A percentile compares a stretch with the other conserved stretches of the same genome.
Conservation (phyloP, 2,113 vertebrate genomes). For the Panurus biarmicus region DNA sequence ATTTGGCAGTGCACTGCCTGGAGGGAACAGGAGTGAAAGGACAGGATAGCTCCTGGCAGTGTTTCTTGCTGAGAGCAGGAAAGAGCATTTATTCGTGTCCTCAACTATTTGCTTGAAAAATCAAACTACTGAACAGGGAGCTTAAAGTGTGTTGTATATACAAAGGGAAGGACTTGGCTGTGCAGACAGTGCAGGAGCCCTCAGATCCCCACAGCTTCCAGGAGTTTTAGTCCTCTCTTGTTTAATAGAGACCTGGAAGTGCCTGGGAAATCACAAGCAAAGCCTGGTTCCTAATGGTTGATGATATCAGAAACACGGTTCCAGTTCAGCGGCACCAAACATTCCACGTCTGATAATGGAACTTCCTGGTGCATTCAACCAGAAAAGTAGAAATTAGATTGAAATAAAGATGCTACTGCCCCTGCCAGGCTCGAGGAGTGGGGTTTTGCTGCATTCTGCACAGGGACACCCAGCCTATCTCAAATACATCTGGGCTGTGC, state of each 20-base stretch:
- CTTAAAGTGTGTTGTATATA: not conserved
- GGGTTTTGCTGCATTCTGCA: not conserved
- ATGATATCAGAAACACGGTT: not conserved
- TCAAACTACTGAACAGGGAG: not conserved
- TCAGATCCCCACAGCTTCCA: not conserved
- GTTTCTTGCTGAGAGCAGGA: not conserved
- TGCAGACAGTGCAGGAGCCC: not conserved
- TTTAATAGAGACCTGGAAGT: not conserved
- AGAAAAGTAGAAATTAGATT: constrained; percentile 22
- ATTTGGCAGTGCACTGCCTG: not conserved
- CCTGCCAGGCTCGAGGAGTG: not conserved
- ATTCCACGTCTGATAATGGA: not conserved
- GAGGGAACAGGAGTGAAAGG: not conserved
- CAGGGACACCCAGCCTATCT: not conserved
- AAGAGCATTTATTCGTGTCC: not conserved
- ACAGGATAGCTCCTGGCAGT: too few relatives aligned
- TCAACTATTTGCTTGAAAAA: not conserved
- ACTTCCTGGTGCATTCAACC: not conserved
- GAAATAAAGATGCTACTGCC: constrained; percentile 18
- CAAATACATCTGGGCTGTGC: not conserved
- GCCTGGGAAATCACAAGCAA: not conserved
- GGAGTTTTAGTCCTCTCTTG: not conserved
- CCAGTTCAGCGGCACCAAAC: not conserved
- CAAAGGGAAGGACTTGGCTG: not conserved
- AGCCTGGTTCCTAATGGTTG: not conserved